phyloP scores from a whole-genome alignment of 1,140 invertebrate species.

The Thalassaphorura encarpata region DNA sequence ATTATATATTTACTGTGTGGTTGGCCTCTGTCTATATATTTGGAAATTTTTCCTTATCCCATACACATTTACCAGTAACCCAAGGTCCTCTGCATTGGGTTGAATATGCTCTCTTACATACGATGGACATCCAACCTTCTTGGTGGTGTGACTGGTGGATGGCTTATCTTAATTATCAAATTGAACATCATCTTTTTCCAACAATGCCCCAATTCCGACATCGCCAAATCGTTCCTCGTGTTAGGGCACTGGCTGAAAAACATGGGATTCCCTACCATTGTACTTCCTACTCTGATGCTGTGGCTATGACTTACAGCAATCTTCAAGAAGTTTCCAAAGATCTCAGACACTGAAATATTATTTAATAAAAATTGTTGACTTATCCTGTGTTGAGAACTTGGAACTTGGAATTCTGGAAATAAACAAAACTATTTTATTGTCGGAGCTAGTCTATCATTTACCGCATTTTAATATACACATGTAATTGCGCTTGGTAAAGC shows the following conservation, averaged over 20 bases:
- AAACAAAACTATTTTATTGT: too few relatives aligned
- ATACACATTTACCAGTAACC: slow-evolving; percentile 18
- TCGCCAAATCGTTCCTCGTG: slow-evolving; percentile 1
- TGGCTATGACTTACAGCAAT: neutral
- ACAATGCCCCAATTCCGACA: slow-evolving; percentile 20
- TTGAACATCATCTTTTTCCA: slow-evolving; percentile 22
- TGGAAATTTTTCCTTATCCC: slow-evolving; percentile 19
- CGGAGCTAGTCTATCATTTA: too few relatives aligned
- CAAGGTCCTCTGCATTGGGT: slow-evolving; percentile 21
- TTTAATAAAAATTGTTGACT: too few relatives aligned
- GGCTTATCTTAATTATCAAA: slow-evolving; percentile 23
- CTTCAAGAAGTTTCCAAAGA: slow-evolving; percentile 3
- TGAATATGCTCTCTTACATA: slow-evolving; percentile 23
- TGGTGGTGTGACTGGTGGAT: slow-evolving; percentile 21
- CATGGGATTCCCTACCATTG: slow-evolving; percentile 17
- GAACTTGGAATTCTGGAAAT: too few relatives aligned
- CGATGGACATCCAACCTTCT: slow-evolving; percentile 10
- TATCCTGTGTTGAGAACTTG: too few relatives aligned
- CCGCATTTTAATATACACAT: too few relatives aligned
- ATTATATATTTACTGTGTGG: slow-evolving; percentile 27
- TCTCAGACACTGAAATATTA: slow-evolving; percentile 1
- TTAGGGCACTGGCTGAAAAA: slow-evolving; percentile 13
- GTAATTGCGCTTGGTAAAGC: too few relatives aligned
- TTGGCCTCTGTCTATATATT: slow-evolving; percentile 24
- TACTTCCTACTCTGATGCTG: slow-evolving; percentile 3